Evolutionary conservation across 1,140 invertebrate genomes (phyloP).

Genomic region (Drosophila trapezifrons): DNA sequence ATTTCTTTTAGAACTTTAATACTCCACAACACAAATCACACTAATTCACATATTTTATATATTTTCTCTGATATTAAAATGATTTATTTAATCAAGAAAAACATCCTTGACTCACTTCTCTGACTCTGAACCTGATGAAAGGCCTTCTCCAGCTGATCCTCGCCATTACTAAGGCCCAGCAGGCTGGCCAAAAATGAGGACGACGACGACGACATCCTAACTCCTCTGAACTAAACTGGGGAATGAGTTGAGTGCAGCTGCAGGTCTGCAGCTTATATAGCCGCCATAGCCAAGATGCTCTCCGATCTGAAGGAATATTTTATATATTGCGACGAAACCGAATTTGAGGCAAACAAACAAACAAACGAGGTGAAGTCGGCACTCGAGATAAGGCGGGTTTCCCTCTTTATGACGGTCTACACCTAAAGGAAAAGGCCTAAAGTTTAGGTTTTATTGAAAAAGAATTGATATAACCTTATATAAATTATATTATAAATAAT

Average conservation of each 20-base stretch:
- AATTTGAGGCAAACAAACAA: constrained; percentile 28
- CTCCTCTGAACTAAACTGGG: constrained; percentile 1
- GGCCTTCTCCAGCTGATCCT: constrained; percentile 25
- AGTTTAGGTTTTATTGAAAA: not conserved
- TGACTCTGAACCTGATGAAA: not conserved
- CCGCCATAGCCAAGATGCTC: constrained; percentile 14
- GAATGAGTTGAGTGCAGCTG: constrained; percentile 27
- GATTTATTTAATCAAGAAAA: not conserved
- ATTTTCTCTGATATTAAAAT: not conserved
- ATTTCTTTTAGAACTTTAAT: no score
- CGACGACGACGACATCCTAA: constrained; percentile 35
- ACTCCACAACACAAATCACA: no score
- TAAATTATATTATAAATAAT: no score
- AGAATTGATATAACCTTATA: not conserved
- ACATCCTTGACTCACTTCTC: constrained; percentile 14
- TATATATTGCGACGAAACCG: constrained; percentile 28
- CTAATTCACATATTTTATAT: no score
- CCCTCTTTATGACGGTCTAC: not conserved
- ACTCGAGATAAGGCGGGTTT: constrained; percentile 43
- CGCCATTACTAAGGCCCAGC: constrained; percentile 44
- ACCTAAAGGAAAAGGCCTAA: not conserved
- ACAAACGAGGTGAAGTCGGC: constrained; percentile 12
- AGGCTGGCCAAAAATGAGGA: constrained; percentile 49
- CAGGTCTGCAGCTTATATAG: constrained; percentile 29
- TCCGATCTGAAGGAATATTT: constrained; percentile 21